phyloP scores from a whole-genome alignment of 2,888 invertebrate genomes.

The Muscina levida region DNA sequence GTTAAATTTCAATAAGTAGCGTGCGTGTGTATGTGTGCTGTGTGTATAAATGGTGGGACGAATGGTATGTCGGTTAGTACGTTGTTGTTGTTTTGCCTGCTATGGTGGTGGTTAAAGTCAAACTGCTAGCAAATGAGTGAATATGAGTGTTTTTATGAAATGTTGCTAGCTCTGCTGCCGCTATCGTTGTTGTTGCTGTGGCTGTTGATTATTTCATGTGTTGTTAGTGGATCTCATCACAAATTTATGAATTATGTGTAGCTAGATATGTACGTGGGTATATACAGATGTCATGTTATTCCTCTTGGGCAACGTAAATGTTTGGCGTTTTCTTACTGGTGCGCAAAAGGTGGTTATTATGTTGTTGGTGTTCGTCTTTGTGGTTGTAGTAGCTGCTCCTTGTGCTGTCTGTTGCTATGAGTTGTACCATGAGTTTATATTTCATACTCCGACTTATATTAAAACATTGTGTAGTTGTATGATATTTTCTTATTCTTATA shows the following conservation, averaged over 20 bases:
- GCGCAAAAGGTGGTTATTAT: conserved; percentile 73
- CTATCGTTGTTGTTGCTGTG: conserved; percentile 26
- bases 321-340: conserved; percentile 76
- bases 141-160: conserved; percentile 73
- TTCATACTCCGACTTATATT: conserved; percentile 54
- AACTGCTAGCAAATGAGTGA: conserved; percentile 72
- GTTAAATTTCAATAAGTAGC: not conserved
- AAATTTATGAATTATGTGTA: conserved; percentile 76
- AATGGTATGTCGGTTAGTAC: conserved; percentile 45
- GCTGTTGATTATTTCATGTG: no score
- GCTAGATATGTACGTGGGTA: not conserved
- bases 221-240: conserved; percentile 18
- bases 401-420: not conserved
- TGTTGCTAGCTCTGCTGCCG: not conserved
- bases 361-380: conserved; percentile 42
- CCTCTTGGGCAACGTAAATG: conserved; percentile 62
- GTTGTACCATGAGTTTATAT: conserved; percentile 57
- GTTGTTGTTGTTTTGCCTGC: conserved; percentile 60
- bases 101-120: conserved; percentile 58
- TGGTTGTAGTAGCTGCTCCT: conserved; percentile 50
- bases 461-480: not conserved
- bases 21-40: conserved; percentile 39
- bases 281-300: conserved; percentile 36
- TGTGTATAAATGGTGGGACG: conserved; percentile 41
- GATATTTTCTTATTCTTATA: conserved; percentile 41